A percentile compares a stretch with the other conserved stretches of the same genome.
phyloP scores from a whole-genome alignment of 2,888 invertebrate species.

The Trichogramma evanescens region DNA sequence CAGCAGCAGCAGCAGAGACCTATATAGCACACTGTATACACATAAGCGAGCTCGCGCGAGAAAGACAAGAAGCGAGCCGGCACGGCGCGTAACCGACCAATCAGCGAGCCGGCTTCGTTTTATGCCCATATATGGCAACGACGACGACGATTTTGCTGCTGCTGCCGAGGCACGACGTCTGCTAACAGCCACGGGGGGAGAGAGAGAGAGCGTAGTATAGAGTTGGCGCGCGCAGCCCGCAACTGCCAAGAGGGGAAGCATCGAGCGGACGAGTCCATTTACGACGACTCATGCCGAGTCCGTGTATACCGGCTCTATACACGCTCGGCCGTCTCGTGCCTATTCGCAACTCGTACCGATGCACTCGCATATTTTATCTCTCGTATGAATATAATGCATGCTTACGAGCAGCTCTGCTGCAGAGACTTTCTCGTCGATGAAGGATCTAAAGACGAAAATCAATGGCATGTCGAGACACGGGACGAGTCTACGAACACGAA shows the following conservation, averaged over 20 bases:
- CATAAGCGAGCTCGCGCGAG: no score
- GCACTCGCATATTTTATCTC: no score
- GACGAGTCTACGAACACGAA: background rate
- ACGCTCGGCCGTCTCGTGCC: no score
- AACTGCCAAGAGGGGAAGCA: background rate
- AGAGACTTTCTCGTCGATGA: no score
- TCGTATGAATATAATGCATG: no score
- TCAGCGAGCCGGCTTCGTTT: constrained; percentile 59
- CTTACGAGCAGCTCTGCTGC: no score
- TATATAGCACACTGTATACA: no score
- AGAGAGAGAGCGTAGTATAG: constrained; percentile 34
- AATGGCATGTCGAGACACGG: no score
- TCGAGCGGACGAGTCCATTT: constrained; percentile 8
- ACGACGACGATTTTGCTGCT: constrained; percentile 44
- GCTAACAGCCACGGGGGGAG: constrained; percentile 43
- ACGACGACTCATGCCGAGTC: background rate
- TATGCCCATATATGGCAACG: constrained; percentile 79
- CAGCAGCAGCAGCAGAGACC: no score
- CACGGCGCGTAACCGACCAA: constrained; percentile 59
- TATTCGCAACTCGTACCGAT: no score
- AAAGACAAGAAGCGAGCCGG: constrained; percentile 43
- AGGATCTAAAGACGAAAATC: no score
- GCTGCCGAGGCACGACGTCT: background rate
- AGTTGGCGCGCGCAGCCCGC: background rate
- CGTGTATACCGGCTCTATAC: background rate